Evolutionary conservation across 2,113 vertebrate genomes (phyloP), one percentile per base, ranked within the genome.

Genomic region (Gallinago media): DNA sequence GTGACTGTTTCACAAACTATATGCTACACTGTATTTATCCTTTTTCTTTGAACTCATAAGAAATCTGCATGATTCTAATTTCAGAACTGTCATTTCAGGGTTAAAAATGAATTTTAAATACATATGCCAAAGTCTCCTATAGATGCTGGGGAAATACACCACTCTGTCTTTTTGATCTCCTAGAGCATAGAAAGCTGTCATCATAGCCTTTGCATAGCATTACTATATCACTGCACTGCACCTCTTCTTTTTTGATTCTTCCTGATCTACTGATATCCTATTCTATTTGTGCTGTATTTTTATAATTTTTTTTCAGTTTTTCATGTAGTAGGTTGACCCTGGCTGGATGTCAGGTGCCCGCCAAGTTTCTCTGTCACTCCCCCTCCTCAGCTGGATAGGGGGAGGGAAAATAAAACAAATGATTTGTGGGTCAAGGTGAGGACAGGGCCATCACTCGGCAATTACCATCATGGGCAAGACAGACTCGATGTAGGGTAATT

Each of bases 51-150:
- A 74, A 80, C 7, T 49, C 7, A 42, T 8, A 62, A 46, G 26
- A 86, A 88, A 74, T 36, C 40, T 77, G 26, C 5, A 5, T 74
- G 22, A 10, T 62, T 83, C 20, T 15, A 58, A 42, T 76, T 92
- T 86, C 46, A 92, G 63, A 93, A 50, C 42, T 81, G 42, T 92
- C 36, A 58, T 80, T 83, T 79, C 47, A 67, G 13, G 3, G 94
- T 89, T 88, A 66, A 95, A 94, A 76, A 15, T 50, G 75, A 83
- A 92, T 91, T 96, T 92, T 85, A 77, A 73, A 84, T 77, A 26
- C 31, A 3, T 25, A 26, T 88, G 38, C 8, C 49, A 49, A 58
- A 63, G 13, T 81, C 42, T 73, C 10, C 46, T 55, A 6, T 34
- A 50, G 66, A 79, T 74, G 8, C 3, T 59, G 46, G 5, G 19